phyloP scores from a whole-genome alignment of 53 echinoderm and acorn worm genomes.

The Echinarachnius parma region DNA sequence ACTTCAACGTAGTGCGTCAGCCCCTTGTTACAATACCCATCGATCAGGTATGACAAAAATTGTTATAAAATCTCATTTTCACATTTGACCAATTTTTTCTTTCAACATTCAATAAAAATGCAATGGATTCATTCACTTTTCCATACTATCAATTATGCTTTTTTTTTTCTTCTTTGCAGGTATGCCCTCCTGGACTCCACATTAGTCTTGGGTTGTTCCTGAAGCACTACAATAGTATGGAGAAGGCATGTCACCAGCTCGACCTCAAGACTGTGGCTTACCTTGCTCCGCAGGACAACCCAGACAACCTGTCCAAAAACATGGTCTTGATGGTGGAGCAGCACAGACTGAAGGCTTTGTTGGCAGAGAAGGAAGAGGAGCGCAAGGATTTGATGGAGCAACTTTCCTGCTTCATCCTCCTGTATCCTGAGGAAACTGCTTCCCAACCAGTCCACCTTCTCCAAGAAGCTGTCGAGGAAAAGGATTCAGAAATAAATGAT shows the following conservation, averaged over 20 bases:
- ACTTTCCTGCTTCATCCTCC: slow-evolving; percentile 9
- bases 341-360: not conserved
- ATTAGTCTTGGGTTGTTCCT: slow-evolving; percentile 21
- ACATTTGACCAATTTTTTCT: not conserved
- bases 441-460: slow-evolving; percentile 11
- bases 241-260: slow-evolving; percentile 16
- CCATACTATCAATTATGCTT: too few species aligned
- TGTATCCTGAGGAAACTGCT: slow-evolving; percentile 8
- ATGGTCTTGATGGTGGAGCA: not conserved
- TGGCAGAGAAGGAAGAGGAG: not conserved
- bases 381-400: slow-evolving; percentile 21
- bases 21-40: slow-evolving; percentile 1
- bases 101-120: slow-evolving; percentile 13
- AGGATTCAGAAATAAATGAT: slow-evolving; percentile 4
- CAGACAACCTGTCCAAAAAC: not conserved
- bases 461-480: slow-evolving; percentile 21
- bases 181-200: slow-evolving; percentile 31
- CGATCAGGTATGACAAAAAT: slow-evolving; percentile 1
- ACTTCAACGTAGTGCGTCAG: slow-evolving; percentile 4
- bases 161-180: slow-evolving; percentile 21
- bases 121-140: slow-evolving; percentile 3
- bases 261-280: slow-evolving; percentile 3
- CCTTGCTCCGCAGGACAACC: not conserved
- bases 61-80: not conserved
- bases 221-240: slow-evolving; percentile 14